These are phyloP conservation scores for Dunckerocampus dactyliophorus DNA, from an alignment of 2,113 vertebrate genomes.

Conservation along the genomic window DNA sequence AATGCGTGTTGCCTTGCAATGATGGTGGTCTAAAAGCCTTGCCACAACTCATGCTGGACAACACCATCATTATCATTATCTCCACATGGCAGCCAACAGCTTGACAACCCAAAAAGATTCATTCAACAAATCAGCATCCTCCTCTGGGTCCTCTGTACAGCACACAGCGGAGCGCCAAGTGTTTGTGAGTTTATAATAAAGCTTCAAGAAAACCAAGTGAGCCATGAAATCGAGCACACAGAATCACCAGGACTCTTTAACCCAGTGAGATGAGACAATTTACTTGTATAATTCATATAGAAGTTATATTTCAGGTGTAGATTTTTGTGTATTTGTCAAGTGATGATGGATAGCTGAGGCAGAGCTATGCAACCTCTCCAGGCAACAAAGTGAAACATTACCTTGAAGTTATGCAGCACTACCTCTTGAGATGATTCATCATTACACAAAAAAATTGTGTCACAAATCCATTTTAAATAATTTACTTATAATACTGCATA, in stretches of 20 bases:
- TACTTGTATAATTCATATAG: slow-evolving; percentile 28
- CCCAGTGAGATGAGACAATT: slow-evolving; percentile 26
- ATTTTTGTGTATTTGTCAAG: slow-evolving; percentile 37
- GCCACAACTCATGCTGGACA: slow-evolving; percentile 24
- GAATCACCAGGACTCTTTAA: slow-evolving; percentile 18
- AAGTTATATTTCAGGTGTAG: slow-evolving; percentile 14
- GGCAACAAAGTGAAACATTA: slow-evolving; percentile 43
- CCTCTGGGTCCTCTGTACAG: slow-evolving; percentile 34
- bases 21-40: slow-evolving; percentile 34
- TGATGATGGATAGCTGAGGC: slow-evolving; percentile 55
- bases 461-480: slow-evolving; percentile 40
- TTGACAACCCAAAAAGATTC: slow-evolving; percentile 58
- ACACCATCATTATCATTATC: slow-evolving; percentile 27
- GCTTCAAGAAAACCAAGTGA: slow-evolving; percentile 32
- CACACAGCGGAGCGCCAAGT: slow-evolving; percentile 34
- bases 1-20: slow-evolving; percentile 33
- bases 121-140: slow-evolving; percentile 54
- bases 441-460: slow-evolving; percentile 46
- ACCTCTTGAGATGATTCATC: slow-evolving; percentile 39
- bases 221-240: slow-evolving; percentile 56
- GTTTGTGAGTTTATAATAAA: slow-evolving; percentile 26
- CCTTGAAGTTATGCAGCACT: slow-evolving; percentile 20
- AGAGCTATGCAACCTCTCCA: slow-evolving; percentile 37
- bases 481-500: neutral
- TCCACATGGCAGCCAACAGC: slow-evolving; percentile 35